Evolutionary conservation across 2,888 invertebrate species (phyloP), one percentile per base, ranked within the genome.

Genomic region (Pteria penguin): DNA sequence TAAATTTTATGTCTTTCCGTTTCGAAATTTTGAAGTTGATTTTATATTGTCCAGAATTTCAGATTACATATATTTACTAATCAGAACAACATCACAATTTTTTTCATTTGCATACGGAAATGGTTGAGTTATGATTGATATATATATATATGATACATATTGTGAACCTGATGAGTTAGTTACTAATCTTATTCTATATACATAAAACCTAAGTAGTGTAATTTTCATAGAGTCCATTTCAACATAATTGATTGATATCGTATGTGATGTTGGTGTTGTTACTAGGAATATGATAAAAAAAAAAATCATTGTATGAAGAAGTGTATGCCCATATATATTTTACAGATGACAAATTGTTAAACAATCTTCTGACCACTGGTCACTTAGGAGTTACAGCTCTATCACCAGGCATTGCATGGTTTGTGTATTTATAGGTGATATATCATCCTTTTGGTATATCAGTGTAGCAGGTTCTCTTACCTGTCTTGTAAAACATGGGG

Each of bases 311-410:
- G 2, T 11, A 32, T 63, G 63, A 61, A 66, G 33, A 52, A 26
- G 29, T 68, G 54, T 29, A 54, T 74, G 74, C 32, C 27, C 29
- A 57, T 36, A n/a, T 52, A 31, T 66, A 29, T 60, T 61, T 76
- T 76, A 36, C 76, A 76, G 76, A 76, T 72, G 76, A 76, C 33
- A 76, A 72, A 36, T 55, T 76, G 32, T 60, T 76, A 31, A 66
- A 60, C 67, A 61, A 68, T 45, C 24, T 72, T 4, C 58, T 76
- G 55, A 45, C 68, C 29, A 45, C 22, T 33, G 72, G 76, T 31
- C 68, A 67, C 32, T 76, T 67, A 27, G 36, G 55, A 62, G 24
- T 36, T 29, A 57, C 52, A n/a, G 27, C 57, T 54, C 32, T 62
- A 32, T 63, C 62, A 3, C 54, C 22, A 24, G 24, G 61, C 45